Base-by-base conservation (phyloP, 2,888 invertebrate species). In the Brachyopa scutellaris region DNA sequence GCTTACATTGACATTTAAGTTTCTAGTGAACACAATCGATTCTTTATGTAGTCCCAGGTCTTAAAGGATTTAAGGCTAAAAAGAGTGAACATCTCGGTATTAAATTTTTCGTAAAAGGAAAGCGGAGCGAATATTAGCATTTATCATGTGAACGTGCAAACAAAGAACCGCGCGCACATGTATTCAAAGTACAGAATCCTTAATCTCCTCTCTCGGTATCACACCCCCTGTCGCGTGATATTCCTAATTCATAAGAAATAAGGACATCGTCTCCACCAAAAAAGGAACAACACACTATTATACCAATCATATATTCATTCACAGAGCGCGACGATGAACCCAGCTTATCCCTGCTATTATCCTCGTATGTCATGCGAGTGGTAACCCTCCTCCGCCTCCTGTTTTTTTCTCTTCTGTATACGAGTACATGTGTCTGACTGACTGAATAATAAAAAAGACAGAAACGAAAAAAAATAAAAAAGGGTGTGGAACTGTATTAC, bases 341-440 rank as follows among this genome's bases (percentile, higher is more conserved):
- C 82, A 61, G 77, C 82, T 82, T 82, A 82, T 82, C 77, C 61
- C 55, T 67, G 82, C 53, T 72, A 82, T 82, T 77, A 82, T 82
- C 82, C 70, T 77, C 77, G 70, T 55, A 66, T 77, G 66, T 72
- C 66, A 82, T 82, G 82, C 77, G 53, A 82, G 66, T 70, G 64
- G 55, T 53, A 76, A 40, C 13, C 59, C 40, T 49, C 26, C 29
- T 74, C 29, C 59, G 33, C 13, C 31, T 55, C 2, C 42, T 51
- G n/a, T n/a, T n/a, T n/a, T n/a, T n/a, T n/a, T n/a, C n/a, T n/a
- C n/a, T n/a, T n/a, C n/a, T n/a, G n/a, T n/a, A n/a, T n/a, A n/a
- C n/a, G n/a, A n/a, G n/a, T n/a, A n/a, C 26, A 61, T 67, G 72
- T 64, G 69, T 51, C 51, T 69, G 70, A 38, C 53, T 79, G 45